Evolutionary conservation across 2,113 vertebrate species (phyloP).

Genomic region (Sander lucioperca): DNA sequence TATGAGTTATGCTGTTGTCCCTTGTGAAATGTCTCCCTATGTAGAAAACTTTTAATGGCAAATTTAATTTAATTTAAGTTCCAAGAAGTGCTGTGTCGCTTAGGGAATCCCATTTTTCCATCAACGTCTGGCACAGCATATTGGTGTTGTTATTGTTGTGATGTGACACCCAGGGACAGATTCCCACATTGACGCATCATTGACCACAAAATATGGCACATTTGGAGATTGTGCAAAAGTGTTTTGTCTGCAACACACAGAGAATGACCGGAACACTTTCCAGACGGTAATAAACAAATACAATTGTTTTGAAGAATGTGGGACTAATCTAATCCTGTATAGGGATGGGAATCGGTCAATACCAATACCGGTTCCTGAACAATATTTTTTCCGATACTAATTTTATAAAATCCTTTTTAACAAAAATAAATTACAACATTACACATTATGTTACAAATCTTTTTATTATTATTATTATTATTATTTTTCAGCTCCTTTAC

Average conservation of each 20-base stretch:
- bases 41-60: background rate
- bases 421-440: too few relatives aligned
- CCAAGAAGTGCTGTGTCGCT: background rate
- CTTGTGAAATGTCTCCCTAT: constrained; percentile 6
- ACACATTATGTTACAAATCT: too few relatives aligned
- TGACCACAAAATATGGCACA: constrained; percentile 51
- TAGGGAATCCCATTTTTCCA: constrained; percentile 33
- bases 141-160: constrained; percentile 38
- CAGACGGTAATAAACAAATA: constrained; percentile 61
- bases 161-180: constrained; percentile 47
- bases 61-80: constrained; percentile 3
- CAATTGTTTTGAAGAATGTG: constrained; percentile 48
- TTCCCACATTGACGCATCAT: constrained; percentile 57
- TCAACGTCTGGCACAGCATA: constrained; percentile 19
- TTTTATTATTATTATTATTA: too few relatives aligned
- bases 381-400: too few relatives aligned
- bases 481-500: too few relatives aligned
- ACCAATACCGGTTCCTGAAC: too few relatives aligned
- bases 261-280: constrained; percentile 42
- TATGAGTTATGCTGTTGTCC: background rate
- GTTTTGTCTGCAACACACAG: constrained; percentile 55
- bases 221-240: constrained; percentile 60
- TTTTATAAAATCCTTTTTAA: too few relatives aligned
- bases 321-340: constrained; percentile 14
- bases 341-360: too few relatives aligned